Base-by-base conservation (phyloP, 2,113 vertebrate genomes). In the Oryzias melastigma region DNA sequence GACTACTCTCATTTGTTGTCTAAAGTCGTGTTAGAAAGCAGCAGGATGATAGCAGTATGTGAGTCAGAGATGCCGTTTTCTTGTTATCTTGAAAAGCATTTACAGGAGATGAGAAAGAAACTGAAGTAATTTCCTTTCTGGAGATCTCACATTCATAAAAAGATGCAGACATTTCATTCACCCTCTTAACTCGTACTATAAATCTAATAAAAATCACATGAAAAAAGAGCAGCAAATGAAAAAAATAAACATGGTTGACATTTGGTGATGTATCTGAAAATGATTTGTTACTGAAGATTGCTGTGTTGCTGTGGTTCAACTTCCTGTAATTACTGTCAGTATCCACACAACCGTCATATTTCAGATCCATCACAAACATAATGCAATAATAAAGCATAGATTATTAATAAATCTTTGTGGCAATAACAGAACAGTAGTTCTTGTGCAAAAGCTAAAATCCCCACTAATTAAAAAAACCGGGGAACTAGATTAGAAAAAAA, bases 281-380 rank as follows among this genome's bases (percentile, higher is more conserved):
- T 78, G 81, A 87, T 62, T 70, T 76, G 76, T 75, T 82, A 70
- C 52, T 51, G 10, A 53, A 77, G 69, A 73, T 68, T 73, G 72
- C 58, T 27, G 19, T 1, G 78, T 73, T 55, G 63, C 80, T 83
- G 86, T 68, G 88, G 80, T 82, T 10, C 14, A 18, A 40, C 57
- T 63, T 77, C 52, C 68, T 87, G 59, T 89, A 85, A 89, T 90
- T 84, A 87, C 83, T 83, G 88, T 85, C 81, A 73, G 61, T 40
- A 54, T 73, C 73, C 73, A 59, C 70, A 25, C 53, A 66, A 52
- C 59, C 50, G 35, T 64, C 73, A 65, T 85, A 85, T 86, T 47
- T 83, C 65, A 55, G 64, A 58, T 46, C 18, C 58, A 58, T 65
- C 75, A 58, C 22, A 63, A 55, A 2, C 54, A 18, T 70, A 59